A percentile compares a stretch with the other conserved stretches of the same genome.
Conservation (phyloP, 35 echinoderm and acorn worm genomes). For the Heliocidaris tuberculata region DNA sequence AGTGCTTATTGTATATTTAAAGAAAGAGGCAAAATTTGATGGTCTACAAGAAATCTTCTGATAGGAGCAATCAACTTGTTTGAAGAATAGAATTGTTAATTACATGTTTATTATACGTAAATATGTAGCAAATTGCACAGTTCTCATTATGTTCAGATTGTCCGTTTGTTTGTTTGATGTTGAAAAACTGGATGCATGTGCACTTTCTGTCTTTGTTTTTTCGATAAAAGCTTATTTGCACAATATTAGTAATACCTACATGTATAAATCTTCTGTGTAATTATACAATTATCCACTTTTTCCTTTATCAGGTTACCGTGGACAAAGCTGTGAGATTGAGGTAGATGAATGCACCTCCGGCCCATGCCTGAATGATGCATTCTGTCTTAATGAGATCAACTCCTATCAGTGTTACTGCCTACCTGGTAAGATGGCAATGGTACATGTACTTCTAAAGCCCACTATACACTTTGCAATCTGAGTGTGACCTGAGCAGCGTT, state of each 20-base stretch:
- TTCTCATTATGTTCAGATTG: too few relatives aligned
- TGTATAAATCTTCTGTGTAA: neutral
- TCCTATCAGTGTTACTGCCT: constrained; percentile 65
- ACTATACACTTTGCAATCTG: too few relatives aligned
- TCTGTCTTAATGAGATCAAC: constrained; percentile 48
- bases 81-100: too few relatives aligned
- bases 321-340: constrained; percentile 64
- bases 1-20: too few relatives aligned
- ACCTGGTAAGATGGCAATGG: constrained; percentile 44
- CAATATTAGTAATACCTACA: neutral
- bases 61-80: too few relatives aligned
- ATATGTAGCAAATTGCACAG: too few relatives aligned
- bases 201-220: neutral
- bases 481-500: too few relatives aligned
- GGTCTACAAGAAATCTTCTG: too few relatives aligned
- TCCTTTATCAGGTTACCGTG: constrained; percentile 48
- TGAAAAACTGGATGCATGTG: too few relatives aligned
- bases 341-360: constrained; percentile 54
- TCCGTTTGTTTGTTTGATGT: too few relatives aligned
- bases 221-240: neutral
- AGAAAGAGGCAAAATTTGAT: too few relatives aligned
- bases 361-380: constrained; percentile 61
- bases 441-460: neutral
- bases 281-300: neutral
- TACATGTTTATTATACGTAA: too few relatives aligned